Conservation (phyloP, 2,797 vertebrate species). For the Sparus aurata region DNA sequence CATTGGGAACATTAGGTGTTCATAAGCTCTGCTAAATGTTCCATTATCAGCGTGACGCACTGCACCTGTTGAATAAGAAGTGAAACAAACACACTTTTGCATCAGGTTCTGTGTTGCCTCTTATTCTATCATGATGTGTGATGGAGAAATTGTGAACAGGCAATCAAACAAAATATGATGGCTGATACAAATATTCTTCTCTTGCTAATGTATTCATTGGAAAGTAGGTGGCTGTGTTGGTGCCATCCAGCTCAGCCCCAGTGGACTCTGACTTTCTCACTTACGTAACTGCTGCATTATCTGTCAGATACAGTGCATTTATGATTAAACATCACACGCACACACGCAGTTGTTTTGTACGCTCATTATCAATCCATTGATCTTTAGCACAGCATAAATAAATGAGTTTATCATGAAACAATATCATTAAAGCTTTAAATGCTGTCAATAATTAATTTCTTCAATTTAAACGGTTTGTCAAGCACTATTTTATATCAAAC, state of each 20-base stretch:
- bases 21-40: constrained; percentile 36
- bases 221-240: constrained; percentile 36
- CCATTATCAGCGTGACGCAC: constrained; percentile 28
- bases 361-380: constrained; percentile 21
- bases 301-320: constrained; percentile 53
- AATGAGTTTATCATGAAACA: constrained; percentile 13
- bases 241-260: constrained; percentile 30
- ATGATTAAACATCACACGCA: constrained; percentile 40
- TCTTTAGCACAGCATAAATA: constrained; percentile 35
- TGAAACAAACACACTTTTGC: not conserved
- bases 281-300: constrained; percentile 68
- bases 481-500: not conserved
- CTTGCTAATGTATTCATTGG: constrained; percentile 42
- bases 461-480: not conserved
- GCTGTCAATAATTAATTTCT: constrained; percentile 19
- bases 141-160: constrained; percentile 14
- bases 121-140: not conserved
- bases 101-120: not conserved
- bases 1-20: constrained; percentile 39
- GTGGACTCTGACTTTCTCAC: constrained; percentile 53
- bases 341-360: not conserved
- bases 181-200: constrained; percentile 13
- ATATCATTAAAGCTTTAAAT: constrained; percentile 12
- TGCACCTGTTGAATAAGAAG: constrained; percentile 29
- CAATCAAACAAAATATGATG: constrained; percentile 30